Percentiles rank a stretch among this genome's conserved stretches.
Conservation (phyloP, 2,888 invertebrate genomes). For the Drosophila borealis region DNA sequence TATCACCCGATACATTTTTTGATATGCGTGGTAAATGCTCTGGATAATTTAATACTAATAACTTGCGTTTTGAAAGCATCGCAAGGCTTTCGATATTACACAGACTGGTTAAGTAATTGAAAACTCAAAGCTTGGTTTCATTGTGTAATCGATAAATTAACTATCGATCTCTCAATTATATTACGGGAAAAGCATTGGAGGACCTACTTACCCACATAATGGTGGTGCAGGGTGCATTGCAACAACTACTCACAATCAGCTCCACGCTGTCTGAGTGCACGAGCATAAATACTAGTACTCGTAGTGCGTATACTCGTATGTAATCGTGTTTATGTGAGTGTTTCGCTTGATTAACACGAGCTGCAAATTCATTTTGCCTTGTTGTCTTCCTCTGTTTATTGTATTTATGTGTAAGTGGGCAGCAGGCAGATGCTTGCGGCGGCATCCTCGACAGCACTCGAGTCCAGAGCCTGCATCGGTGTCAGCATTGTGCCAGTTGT, state of each 20-base stretch:
- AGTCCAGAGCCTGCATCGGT: conserved; percentile 12
- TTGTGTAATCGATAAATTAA: neutral
- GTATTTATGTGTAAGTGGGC: conserved; percentile 23
- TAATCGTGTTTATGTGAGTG: conserved; percentile 48
- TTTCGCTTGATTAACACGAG: conserved; percentile 76
- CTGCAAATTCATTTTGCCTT: conserved; percentile 80
- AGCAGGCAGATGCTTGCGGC: conserved; percentile 18
- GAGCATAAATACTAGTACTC: conserved; percentile 53
- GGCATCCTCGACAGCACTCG: conserved; percentile 25
- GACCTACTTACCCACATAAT: conserved; percentile 2
- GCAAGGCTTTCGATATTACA: no score
- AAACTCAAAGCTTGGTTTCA: neutral
- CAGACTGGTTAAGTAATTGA: no score
- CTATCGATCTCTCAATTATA: neutral
- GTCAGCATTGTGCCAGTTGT: conserved; percentile 63
- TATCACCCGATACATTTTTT: no score
- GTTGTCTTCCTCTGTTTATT: conserved; percentile 43
- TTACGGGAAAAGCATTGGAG: neutral
- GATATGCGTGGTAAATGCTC: no score
- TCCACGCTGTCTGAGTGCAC: conserved; percentile 74
- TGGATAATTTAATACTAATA: no score
- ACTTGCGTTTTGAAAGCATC: no score
- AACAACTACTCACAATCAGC: conserved; percentile 58
- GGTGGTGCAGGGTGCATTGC: conserved; percentile 48
- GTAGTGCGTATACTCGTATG: conserved; percentile 21